Percentiles rank a stretch among this genome's conserved stretches.
Conservation (phyloP, 2,888 invertebrate genomes). For the Fissipunctia ypsillon region DNA sequence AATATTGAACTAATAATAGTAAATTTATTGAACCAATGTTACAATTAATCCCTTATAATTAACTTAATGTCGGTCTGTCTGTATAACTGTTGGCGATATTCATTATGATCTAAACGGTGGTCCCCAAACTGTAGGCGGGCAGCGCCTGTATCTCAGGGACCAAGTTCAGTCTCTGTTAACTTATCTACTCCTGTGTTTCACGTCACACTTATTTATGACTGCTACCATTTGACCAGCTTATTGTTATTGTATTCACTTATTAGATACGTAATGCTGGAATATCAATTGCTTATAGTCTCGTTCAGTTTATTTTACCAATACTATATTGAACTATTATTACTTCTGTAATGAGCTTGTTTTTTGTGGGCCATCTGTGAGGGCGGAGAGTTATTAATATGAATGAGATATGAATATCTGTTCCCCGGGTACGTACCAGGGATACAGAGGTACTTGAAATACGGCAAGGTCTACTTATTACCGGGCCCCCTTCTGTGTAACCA, state of each 20-base stretch:
- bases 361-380: background rate
- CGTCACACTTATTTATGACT: constrained; percentile 49
- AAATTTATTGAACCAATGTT: too few relatives aligned
- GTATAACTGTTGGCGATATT: too few relatives aligned
- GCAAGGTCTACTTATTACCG: background rate
- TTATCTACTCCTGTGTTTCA: constrained; percentile 12
- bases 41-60: too few relatives aligned
- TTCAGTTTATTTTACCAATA: constrained; percentile 25
- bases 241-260: constrained; percentile 44
- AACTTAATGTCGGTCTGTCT: too few relatives aligned
- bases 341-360: constrained; percentile 37
- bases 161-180: constrained; percentile 27
- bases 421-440: too few relatives aligned
- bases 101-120: too few relatives aligned
- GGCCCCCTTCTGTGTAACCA: background rate
- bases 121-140: too few relatives aligned
- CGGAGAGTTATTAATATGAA: background rate
- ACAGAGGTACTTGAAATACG: background rate
- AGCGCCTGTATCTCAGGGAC: too few relatives aligned
- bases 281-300: constrained; percentile 33
- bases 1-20: too few relatives aligned
- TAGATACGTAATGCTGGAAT: constrained; percentile 42
- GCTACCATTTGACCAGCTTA: constrained; percentile 52
- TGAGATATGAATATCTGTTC: too few relatives aligned
- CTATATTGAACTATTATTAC: constrained; percentile 23